Evolutionary conservation across 2,888 invertebrate species (phyloP).

Genomic region (Chrysopilus asiliformis): DNA sequence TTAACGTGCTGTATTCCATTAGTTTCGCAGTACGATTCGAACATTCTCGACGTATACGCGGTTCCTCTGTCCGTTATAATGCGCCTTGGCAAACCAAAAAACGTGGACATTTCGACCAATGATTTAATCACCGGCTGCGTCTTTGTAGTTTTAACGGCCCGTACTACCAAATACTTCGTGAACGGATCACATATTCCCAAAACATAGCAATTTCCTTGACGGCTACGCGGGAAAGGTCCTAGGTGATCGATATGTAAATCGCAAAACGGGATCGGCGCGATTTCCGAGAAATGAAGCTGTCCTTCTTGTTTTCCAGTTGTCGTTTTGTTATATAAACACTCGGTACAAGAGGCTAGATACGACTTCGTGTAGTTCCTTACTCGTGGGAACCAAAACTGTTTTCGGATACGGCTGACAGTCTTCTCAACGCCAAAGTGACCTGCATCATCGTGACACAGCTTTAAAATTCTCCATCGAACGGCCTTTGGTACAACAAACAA

Average conservation of each 20-base stretch:
- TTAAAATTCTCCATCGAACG: conserved; percentile 7
- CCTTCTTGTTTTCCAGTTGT: conserved; percentile 4
- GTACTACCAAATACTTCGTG: conserved; percentile 5
- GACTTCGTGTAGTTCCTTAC: conserved; percentile 8
- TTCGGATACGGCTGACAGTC: conserved; percentile 6
- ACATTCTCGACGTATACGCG: conserved; percentile 18
- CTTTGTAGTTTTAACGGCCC: conserved; percentile 7
- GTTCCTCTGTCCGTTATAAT: conserved; percentile 21
- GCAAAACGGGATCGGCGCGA: conserved; percentile 8
- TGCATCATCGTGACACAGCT: conserved; percentile 9
- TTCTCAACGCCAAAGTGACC: conserved; percentile 11
- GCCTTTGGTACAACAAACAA: neutral
- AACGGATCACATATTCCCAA: conserved; percentile 3
- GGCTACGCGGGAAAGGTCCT: conserved; percentile 7
- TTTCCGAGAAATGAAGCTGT: conserved; percentile 9
- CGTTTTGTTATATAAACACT: conserved; percentile 10
- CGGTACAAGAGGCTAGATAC: conserved; percentile 9
- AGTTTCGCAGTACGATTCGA: conserved; percentile 16
- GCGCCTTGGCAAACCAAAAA: conserved; percentile 16
- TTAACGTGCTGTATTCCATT: conserved; percentile 18
- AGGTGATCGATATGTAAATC: conserved; percentile 4
- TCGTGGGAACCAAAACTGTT: conserved; percentile 11
- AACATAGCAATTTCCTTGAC: conserved; percentile 2
- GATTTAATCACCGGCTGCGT: neutral
- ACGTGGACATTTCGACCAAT: neutral